phyloP scores from a whole-genome alignment of 2,797 vertebrate species.

The Aplochiton taeniatus region DNA sequence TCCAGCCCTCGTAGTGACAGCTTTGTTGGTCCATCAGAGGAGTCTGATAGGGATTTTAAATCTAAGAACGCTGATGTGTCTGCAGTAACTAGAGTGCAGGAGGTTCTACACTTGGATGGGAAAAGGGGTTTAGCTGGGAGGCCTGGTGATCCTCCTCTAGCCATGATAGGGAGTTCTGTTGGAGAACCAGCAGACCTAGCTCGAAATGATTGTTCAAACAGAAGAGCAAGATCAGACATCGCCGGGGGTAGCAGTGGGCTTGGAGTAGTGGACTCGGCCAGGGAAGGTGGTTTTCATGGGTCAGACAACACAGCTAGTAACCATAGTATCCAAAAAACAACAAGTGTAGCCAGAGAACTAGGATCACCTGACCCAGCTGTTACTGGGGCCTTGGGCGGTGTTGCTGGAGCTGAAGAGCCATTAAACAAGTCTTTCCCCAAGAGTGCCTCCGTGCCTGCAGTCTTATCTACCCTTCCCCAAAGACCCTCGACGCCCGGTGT shows the following conservation, averaged over 20 bases:
- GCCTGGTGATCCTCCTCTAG: not conserved
- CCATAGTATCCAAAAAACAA: too few relatives aligned
- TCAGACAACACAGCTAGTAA: not conserved
- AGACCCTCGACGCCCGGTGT: slow-evolving; percentile 34
- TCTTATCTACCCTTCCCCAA: slow-evolving; percentile 46
- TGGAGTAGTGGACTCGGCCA: not conserved
- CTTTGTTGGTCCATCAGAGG: not conserved
- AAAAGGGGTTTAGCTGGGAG: not conserved
- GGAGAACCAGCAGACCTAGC: not conserved
- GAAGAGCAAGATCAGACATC: not conserved
- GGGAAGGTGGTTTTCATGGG: not conserved
- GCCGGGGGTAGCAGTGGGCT: not conserved
- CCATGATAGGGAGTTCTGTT: not conserved
- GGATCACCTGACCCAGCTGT: not conserved
- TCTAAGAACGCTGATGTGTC: not conserved
- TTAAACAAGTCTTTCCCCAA: slow-evolving; percentile 69
- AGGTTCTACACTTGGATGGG: not conserved
- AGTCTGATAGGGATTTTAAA: not conserved
- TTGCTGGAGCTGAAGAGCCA: not conserved
- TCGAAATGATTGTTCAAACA: not conserved
- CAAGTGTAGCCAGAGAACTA: not conserved
- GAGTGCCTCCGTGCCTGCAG: slow-evolving; percentile 84
- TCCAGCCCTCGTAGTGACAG: not conserved
- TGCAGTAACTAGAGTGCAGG: not conserved
- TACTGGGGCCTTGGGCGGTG: not conserved